Base-by-base conservation (phyloP, 2,113 vertebrate species). In the Haemorhous mexicanus region DNA sequence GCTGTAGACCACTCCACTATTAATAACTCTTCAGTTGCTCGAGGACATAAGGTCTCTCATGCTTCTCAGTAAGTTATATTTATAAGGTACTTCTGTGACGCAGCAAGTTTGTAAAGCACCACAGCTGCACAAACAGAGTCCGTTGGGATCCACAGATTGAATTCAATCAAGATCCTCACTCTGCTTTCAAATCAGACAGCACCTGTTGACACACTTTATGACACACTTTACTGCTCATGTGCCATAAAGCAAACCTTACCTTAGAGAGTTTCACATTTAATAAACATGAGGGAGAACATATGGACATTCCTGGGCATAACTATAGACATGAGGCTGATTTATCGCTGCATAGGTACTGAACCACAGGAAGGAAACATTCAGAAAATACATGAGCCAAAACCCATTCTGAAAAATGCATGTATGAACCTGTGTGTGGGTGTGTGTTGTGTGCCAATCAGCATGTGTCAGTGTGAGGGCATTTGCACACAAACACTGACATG, bases 1-100 rank as follows among this genome's bases (percentile, higher is more conserved):
- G 89, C 95, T 92, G 69, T 83, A 90, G 87, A 83, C 64, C 70
- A 76, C 53, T 97, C 74, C 77, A 70, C 87, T 68, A 84, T 95
- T 97, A 97, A 94, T 94, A 94, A 78, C 86, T 63, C 47, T 69
- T 89, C 53, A 64, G 72, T 85, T 94, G 77, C 84, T 96, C 19
- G 30, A 81, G 75, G 77, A 82, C 30, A 13, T 94, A 67, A 5
- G 73, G 58, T 64, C 35, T 55, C 52, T 62, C 16, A 6, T 67
- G 43, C 18, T 75, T 92, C 95, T 92, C 44, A 44, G 84, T 93
- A 81, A 96, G 94, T 96, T 96, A 96, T 96, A 95, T 96, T 97
- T 96, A 85, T 69, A 59, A 56, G 70, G 68, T 35, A 82, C 74
- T 93, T 90, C 16, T 10, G 52, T 61, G 78, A 67, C 1, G 0